These are phyloP conservation scores for Caenorhabditis sp. DNA, from an alignment of 2,888 invertebrate species.

Conservation along the genomic window DNA sequence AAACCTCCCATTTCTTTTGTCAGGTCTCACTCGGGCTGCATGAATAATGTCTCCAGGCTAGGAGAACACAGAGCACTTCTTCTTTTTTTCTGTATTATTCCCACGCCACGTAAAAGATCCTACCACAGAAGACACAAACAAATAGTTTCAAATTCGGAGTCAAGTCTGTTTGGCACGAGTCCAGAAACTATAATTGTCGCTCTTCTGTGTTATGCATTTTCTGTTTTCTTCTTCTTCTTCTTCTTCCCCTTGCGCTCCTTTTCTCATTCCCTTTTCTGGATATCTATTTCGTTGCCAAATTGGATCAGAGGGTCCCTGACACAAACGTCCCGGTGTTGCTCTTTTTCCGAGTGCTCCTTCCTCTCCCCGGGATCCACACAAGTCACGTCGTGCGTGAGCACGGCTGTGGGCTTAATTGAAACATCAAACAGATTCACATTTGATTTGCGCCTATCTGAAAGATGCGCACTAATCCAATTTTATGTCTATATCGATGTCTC, in stretches of 20 bases:
- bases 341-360: constrained; percentile 34
- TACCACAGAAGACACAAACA: background rate
- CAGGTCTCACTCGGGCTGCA: constrained; percentile 9
- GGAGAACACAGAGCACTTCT: constrained; percentile 12
- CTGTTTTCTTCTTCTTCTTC: background rate
- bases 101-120: background rate
- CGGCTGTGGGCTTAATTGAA: constrained; percentile 47
- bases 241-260: constrained; percentile 9
- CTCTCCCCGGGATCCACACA: background rate
- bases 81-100: background rate
- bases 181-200: constrained; percentile 3
- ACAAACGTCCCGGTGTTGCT: constrained; percentile 47
- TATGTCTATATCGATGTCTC: constrained; percentile 51
- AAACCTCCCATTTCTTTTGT: constrained; percentile 9
- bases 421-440: constrained; percentile 56
- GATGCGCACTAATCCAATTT: constrained; percentile 53
- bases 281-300: constrained; percentile 36
- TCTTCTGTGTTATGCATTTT: background rate
- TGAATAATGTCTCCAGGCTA: constrained; percentile 13
- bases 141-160: background rate
- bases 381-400: constrained; percentile 24
- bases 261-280: constrained; percentile 25
- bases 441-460: constrained; percentile 50
- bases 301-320: constrained; percentile 39
- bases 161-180: background rate